Evolutionary conservation across 2,113 vertebrate genomes (phyloP).

Genomic region (Neotoma lepida): DNA sequence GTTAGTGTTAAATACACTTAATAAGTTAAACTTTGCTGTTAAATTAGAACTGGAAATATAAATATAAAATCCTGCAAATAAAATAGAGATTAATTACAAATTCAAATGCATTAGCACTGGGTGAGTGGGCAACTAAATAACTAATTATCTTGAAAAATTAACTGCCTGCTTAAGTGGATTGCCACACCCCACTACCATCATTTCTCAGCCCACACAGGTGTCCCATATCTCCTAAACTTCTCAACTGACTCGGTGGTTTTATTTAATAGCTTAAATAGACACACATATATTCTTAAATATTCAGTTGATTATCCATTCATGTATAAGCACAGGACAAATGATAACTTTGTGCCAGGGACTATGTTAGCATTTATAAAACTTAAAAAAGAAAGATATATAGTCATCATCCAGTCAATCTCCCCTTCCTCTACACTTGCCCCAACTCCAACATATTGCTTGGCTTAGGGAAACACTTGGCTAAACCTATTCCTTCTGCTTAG

Average conservation of each 20-base stretch:
- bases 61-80: constrained; percentile 40
- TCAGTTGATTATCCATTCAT: constrained; percentile 6
- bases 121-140: constrained; percentile 81
- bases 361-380: constrained; percentile 4
- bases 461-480: background rate
- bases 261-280: background rate
- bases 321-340: background rate
- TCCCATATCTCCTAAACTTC: background rate
- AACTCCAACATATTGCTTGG: background rate
- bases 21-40: constrained; percentile 4
- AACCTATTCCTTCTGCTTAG: background rate
- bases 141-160: constrained; percentile 83
- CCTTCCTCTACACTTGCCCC: background rate
- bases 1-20: background rate
- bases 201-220: constrained; percentile 58
- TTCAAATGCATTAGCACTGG: constrained; percentile 76
- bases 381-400: background rate
- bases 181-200: constrained; percentile 55
- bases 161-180: constrained; percentile 60
- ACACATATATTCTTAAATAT: background rate
- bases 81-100: constrained; percentile 76
- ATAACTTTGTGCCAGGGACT: background rate
- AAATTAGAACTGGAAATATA: constrained; percentile 8
- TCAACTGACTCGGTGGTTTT: background rate
- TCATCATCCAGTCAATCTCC: background rate